phyloP scores from a whole-genome alignment of 2,797 vertebrate genomes.

The Rhabdomys pumilio region DNA sequence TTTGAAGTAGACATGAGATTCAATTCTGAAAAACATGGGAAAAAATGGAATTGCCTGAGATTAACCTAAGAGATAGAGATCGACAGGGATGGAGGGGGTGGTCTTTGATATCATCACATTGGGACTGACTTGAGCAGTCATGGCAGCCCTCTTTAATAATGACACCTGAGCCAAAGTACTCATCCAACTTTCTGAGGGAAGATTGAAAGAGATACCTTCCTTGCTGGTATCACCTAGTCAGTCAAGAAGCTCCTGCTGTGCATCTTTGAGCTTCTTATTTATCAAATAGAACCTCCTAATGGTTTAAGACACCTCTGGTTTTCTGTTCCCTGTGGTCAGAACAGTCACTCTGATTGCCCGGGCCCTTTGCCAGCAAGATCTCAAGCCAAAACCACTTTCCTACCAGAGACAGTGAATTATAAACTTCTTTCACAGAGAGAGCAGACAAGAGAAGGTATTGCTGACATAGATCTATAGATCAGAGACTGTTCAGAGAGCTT shows the following conservation, averaged over 20 bases:
- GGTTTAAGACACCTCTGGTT: not conserved
- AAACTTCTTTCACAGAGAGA: conserved; percentile 26
- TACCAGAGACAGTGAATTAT: conserved; percentile 30
- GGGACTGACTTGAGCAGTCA: not conserved
- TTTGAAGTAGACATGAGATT: not conserved
- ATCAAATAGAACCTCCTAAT: conserved; percentile 25
- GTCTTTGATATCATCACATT: not conserved
- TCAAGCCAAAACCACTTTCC: conserved; percentile 55
- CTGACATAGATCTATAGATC: not conserved
- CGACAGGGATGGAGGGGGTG: not conserved
- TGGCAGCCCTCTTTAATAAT: not conserved
- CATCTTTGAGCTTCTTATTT: not conserved
- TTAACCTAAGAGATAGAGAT: not conserved
- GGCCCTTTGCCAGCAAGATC: not conserved
- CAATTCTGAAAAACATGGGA: not conserved
- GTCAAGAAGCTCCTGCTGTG: not conserved
- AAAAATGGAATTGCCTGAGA: not conserved
- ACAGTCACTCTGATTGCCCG: conserved; percentile 15
- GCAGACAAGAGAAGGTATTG: not conserved
- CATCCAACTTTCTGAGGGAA: not conserved
- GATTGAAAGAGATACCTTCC: not conserved
- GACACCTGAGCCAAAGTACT: not conserved
- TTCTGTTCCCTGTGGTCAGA: conserved; percentile 40
- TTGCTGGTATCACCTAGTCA: not conserved
- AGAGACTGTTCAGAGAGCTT: not conserved